Evolutionary conservation across 2,113 vertebrate species (phyloP).

Genomic region (Chionodraco myersi): DNA sequence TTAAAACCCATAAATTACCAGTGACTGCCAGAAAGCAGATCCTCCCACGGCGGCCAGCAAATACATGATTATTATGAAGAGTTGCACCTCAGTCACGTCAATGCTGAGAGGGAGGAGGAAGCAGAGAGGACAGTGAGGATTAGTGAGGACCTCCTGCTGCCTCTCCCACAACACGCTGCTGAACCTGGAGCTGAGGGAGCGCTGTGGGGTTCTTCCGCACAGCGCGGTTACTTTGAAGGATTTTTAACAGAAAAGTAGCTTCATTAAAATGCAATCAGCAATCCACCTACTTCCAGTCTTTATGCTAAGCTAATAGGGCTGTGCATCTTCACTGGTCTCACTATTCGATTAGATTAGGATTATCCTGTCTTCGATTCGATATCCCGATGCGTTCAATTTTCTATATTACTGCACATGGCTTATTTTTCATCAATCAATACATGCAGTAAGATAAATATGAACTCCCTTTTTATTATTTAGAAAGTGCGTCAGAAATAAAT

Average conservation of each 20-base stretch:
- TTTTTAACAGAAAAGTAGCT: background rate
- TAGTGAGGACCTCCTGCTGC: constrained; percentile 61
- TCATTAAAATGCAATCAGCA: background rate
- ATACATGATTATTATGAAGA: constrained; percentile 99
- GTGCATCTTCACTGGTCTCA: no score
- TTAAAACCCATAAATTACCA: constrained; percentile 87
- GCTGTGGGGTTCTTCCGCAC: background rate
- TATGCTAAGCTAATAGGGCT: background rate
- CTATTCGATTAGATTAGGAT: no score
- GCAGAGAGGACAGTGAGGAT: constrained; percentile 82
- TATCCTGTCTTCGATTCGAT: no score
- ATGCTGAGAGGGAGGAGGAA: constrained; percentile 91
- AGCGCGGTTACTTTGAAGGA: background rate
- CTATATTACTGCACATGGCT: no score
- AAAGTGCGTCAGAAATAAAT: no score
- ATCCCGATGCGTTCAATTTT: no score
- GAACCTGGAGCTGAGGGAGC: background rate
- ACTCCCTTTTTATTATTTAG: no score
- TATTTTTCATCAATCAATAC: no score
- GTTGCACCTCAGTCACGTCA: constrained; percentile 99
- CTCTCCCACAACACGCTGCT: constrained; percentile 37
- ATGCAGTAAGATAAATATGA: no score
- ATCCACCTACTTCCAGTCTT: background rate
- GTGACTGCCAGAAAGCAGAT: constrained; percentile 97
- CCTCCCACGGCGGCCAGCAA: constrained; percentile 98